These are phyloP conservation scores for Hylaea fasciaria DNA, from an alignment of 2,888 invertebrate genomes.

Conservation along the genomic window DNA sequence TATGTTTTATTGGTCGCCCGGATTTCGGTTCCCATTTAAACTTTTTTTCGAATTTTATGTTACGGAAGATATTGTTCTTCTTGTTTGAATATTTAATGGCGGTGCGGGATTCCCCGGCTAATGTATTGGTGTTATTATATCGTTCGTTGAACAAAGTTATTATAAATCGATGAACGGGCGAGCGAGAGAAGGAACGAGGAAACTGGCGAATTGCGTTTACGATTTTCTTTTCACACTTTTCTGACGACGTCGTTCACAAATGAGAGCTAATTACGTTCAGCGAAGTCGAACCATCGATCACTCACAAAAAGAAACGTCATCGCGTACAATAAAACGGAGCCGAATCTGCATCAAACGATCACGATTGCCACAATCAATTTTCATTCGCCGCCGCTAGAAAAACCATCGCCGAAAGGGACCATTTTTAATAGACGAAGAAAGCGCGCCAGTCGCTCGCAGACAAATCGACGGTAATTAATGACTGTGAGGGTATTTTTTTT, in stretches of 20 bases:
- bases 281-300: slow-evolving; percentile 67
- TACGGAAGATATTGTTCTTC: slow-evolving; percentile 76
- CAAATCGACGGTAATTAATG: slow-evolving; percentile 82
- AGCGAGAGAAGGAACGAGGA: neutral
- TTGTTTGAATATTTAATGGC: slow-evolving; percentile 48
- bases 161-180: slow-evolving; percentile 17
- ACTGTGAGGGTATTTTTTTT: slow-evolving; percentile 72
- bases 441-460: slow-evolving; percentile 79
- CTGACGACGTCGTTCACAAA: slow-evolving; percentile 41
- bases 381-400: slow-evolving; percentile 44
- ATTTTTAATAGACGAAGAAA: slow-evolving; percentile 80
- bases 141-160: slow-evolving; percentile 27
- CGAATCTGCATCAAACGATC: slow-evolving; percentile 77
- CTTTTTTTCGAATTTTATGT: slow-evolving; percentile 81
- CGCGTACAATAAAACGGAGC: slow-evolving; percentile 64
- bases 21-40: slow-evolving; percentile 76
- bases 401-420: slow-evolving; percentile 58
- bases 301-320: slow-evolving; percentile 57
- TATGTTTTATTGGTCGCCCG: slow-evolving; percentile 76
- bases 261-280: slow-evolving; percentile 47
- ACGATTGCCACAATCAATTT: slow-evolving; percentile 80
- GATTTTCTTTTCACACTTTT: slow-evolving; percentile 34
- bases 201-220: slow-evolving; percentile 1
- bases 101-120: slow-evolving; percentile 46
- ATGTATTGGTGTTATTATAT: slow-evolving; percentile 55